Conservation (phyloP, 1,140 invertebrate genomes). For the Caenorhabditis tropicalis region DNA sequence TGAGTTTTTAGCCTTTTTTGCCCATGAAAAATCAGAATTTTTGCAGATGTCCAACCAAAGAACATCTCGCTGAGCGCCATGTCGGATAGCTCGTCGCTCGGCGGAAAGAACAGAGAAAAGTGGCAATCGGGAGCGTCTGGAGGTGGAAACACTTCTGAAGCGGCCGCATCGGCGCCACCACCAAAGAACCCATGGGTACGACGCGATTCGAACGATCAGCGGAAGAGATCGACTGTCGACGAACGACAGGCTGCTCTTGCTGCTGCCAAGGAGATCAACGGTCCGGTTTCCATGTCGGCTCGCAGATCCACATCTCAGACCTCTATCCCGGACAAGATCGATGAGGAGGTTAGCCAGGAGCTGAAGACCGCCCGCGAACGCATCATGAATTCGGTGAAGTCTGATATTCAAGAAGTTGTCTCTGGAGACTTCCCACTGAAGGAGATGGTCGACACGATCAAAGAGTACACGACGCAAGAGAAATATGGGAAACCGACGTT, state of each 20-base stretch:
- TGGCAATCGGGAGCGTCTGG: constrained; percentile 35
- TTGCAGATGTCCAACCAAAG: constrained; percentile 1
- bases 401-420: neutral
- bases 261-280: constrained; percentile 6
- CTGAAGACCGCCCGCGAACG: neutral
- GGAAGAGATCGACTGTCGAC: constrained; percentile 31
- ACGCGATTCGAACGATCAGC: constrained; percentile 41
- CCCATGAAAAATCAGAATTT: neutral
- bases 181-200: neutral
- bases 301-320: constrained; percentile 2
- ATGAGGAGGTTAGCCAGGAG: neutral
- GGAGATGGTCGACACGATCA: neutral
- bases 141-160: constrained; percentile 28
- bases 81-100: neutral
- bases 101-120: neutral
- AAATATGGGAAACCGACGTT: neutral
- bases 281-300: neutral
- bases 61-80: neutral
- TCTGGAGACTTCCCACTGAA: neutral
- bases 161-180: neutral
- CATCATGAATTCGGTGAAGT: constrained; percentile 4
- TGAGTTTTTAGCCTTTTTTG: neutral
- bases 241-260: neutral
- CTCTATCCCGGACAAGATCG: neutral
- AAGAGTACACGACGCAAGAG: neutral